phyloP scores from a whole-genome alignment of 2,888 invertebrate genomes.

The Leistus spinibarbis region DNA sequence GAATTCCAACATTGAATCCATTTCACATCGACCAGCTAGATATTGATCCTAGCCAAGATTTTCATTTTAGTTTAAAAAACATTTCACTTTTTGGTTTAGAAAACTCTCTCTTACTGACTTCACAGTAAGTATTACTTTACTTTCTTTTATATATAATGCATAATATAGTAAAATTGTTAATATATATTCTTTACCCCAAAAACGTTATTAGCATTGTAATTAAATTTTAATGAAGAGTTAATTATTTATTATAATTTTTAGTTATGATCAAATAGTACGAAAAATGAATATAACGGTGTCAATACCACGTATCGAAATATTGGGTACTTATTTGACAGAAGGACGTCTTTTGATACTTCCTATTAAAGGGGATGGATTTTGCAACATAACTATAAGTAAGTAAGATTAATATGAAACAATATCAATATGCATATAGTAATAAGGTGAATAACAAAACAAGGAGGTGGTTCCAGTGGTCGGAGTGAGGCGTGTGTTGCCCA shows the following conservation, averaged over 20 bases:
- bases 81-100: conserved; percentile 46
- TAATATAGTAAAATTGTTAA: neutral
- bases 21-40: conserved; percentile 46
- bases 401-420: neutral
- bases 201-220: too few relatives aligned
- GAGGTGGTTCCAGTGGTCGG: too few relatives aligned
- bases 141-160: neutral
- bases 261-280: neutral
- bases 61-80: conserved; percentile 46
- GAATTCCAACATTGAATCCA: conserved; percentile 48
- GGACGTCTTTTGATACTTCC: conserved; percentile 9
- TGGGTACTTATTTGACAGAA: neutral
- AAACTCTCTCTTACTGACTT: conserved; percentile 41
- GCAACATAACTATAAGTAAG: neutral
- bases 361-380: neutral
- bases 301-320: neutral
- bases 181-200: too few relatives aligned
- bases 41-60: conserved; percentile 44
- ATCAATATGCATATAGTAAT: neutral
- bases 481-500: too few relatives aligned
- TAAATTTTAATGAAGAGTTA: too few relatives aligned
- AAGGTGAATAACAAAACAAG: neutral
- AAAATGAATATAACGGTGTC: neutral
- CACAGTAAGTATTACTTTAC: conserved; percentile 40
- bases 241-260: neutral